These are phyloP conservation scores for Didymodactylos carnosus DNA, from an alignment of 2,888 invertebrate genomes.

Conservation along the genomic window DNA sequence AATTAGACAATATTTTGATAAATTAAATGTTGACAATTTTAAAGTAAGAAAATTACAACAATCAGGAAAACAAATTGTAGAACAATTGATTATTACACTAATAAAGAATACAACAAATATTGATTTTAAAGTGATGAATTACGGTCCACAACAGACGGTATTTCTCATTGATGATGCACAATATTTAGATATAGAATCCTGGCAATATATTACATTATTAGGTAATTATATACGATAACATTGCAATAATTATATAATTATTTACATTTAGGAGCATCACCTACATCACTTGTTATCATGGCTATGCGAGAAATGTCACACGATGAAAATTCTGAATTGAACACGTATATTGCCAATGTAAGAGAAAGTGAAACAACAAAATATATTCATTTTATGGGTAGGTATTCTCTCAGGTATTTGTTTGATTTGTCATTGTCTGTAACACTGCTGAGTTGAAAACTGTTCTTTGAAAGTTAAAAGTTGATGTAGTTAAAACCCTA, in stretches of 20 bases:
- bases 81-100: not conserved
- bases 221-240: not conserved
- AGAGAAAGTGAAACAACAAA: not conserved
- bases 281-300: not conserved
- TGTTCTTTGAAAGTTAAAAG: too few species aligned
- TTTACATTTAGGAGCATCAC: not conserved
- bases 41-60: not conserved
- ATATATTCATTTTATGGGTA: not conserved
- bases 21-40: not conserved
- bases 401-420: too few species aligned
- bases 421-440: too few species aligned
- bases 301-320: not conserved
- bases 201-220: not conserved
- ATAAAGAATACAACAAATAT: not conserved
- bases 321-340: not conserved
- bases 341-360: not conserved
- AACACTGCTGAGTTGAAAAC: too few species aligned
- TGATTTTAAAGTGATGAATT: not conserved
- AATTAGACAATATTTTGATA: not conserved
- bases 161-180: not conserved
- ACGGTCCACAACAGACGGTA: not conserved
- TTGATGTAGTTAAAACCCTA: too few species aligned
- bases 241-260: not conserved
- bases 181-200: slow-evolving; percentile 1
- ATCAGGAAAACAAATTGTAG: not conserved